Base-by-base conservation (phyloP, 2,888 invertebrate species). In the Eumacrocentrus americanus region DNA sequence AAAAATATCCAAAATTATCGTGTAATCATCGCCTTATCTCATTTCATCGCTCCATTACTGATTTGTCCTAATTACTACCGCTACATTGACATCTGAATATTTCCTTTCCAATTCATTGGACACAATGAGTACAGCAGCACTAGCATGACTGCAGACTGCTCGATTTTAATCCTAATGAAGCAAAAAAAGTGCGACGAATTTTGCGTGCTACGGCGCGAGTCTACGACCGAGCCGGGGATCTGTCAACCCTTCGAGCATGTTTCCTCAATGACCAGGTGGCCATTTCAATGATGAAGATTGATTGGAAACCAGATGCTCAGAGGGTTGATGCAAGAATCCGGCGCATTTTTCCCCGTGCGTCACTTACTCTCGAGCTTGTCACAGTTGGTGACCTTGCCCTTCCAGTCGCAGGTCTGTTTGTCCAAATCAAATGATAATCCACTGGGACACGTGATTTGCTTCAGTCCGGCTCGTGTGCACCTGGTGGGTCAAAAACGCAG, bases 361-460 rank as follows among this genome's bases (percentile, higher is more conserved):
- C 86, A 91, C 94, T 94, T 93, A 95, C 95, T 95, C 90, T 95
- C 94, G 84, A 94, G 88, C 86, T 90, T 91, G 88, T 94, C 91
- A 90, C 95, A 95, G 90, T 91, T 95, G 87, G 87, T 89, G 87
- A 95, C 95, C 90, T 95, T 94, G 87, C 93, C 94, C 89, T 94
- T 95, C 95, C 95, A 95, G 89, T 95, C 94, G 87, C 95, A 95
- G 83, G 95, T 95, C 88, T 95, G 95, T 88, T 94, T 95, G 87
- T 93, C 91, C 87, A 95, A 90, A 89, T 95, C 95, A 89, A 95
- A 95, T 86, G 94, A 91, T 89, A 95, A 88, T 87, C 95, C 95
- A 83, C 93, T 92, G 83, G 95, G 95, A 86, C 95, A 95, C 86
- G 93, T 92, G 87, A 95, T 93, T 89, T 92, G 91, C 91, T 92